Conservation (phyloP, 64 coral and sea anemone species). For the Hydrozoanthus tunicans region DNA sequence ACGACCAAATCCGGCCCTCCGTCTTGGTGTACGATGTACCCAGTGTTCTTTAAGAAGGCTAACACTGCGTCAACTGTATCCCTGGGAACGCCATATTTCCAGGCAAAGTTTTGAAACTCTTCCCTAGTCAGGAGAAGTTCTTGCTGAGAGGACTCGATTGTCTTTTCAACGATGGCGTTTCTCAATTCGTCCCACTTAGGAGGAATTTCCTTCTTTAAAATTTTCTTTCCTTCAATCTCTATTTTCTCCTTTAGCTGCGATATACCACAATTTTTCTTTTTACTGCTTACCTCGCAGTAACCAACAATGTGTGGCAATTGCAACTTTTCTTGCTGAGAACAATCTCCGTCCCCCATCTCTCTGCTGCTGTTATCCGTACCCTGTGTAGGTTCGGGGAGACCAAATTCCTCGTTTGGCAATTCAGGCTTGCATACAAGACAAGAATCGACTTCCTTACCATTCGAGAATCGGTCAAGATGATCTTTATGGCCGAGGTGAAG, state of each 20-base stretch:
- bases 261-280: not conserved
- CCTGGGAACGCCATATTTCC: too few species aligned
- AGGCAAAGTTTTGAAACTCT: too few species aligned
- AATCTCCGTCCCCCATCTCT: not conserved
- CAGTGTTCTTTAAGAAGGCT: too few species aligned
- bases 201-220: not conserved
- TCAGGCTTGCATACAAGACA: constrained; percentile 17
- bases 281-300: not conserved
- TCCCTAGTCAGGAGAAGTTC: too few species aligned
- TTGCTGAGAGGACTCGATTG: not conserved
- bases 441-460: constrained; percentile 1
- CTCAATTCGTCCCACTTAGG: not conserved
- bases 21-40: too few species aligned
- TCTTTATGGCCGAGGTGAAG: not conserved
- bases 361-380: not conserved
- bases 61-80: too few species aligned
- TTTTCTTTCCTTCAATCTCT: constrained; percentile 9
- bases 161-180: constrained; percentile 7
- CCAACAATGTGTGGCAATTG: constrained; percentile 6
- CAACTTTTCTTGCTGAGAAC: not conserved
- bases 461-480: not conserved
- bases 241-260: not conserved
- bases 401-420: not conserved
- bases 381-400: not conserved
- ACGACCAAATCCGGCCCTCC: too few species aligned